Conservation (phyloP, 2,113 vertebrate species). For the Podarcis muralis region DNA sequence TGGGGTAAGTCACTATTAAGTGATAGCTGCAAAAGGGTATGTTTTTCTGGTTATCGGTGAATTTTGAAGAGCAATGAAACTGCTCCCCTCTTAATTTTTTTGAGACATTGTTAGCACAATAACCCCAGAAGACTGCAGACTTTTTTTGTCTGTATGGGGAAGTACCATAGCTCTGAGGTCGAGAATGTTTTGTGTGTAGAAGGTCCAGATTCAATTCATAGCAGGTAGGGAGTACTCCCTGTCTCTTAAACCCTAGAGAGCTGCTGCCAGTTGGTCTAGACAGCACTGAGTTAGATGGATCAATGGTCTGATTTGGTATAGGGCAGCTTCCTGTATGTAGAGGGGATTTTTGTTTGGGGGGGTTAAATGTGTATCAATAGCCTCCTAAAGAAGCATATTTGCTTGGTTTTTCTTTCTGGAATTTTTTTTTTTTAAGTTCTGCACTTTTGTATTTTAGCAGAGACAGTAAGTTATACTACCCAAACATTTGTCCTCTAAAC, state of each 20-base stretch:
- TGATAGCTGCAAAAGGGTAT: neutral
- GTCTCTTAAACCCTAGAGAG: too few species aligned
- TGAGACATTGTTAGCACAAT: neutral
- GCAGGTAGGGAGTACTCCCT: too few species aligned
- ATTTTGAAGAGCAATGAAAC: neutral
- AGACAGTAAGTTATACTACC: conserved; percentile 20
- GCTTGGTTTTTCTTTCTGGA: neutral
- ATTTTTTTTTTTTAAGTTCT: neutral
- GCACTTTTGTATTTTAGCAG: neutral
- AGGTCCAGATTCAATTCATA: too few species aligned
- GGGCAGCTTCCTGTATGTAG: too few species aligned
- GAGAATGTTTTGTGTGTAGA: too few species aligned
- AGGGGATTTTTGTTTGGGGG: too few species aligned
- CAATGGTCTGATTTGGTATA: too few species aligned
- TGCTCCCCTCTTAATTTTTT: neutral
- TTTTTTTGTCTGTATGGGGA: neutral
- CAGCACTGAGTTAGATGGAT: too few species aligned
- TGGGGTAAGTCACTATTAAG: neutral
- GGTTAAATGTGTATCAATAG: neutral
- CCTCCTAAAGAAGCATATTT: neutral
- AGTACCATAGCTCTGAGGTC: too few species aligned
- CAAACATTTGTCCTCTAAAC: conserved; percentile 1
- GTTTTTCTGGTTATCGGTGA: neutral
- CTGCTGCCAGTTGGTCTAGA: too few species aligned
- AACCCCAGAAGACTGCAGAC: neutral